Conservation (phyloP, 2,888 invertebrate genomes). For the Hetaerina titia region DNA sequence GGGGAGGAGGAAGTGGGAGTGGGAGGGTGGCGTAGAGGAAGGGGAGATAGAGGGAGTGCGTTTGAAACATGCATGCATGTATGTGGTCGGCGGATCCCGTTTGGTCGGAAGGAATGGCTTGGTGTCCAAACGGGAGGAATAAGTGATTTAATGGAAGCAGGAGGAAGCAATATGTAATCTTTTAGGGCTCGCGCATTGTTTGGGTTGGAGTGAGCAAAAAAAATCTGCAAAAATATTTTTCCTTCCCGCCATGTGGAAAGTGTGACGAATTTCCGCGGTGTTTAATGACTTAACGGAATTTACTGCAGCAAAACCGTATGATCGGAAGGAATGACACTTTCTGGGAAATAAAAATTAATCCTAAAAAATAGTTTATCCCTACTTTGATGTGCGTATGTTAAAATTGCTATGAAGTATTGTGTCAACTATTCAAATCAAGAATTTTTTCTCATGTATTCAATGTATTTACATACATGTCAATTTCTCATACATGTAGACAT, state of each 20-base stretch:
- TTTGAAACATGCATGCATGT: slow-evolving; percentile 12
- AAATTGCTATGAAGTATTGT: too few relatives aligned
- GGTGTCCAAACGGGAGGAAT: background rate
- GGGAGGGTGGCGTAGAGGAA: background rate
- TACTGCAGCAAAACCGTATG: too few relatives aligned
- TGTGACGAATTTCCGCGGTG: too few relatives aligned
- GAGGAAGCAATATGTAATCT: background rate
- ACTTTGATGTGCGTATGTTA: too few relatives aligned
- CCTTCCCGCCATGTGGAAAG: background rate
- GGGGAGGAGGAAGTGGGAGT: background rate
- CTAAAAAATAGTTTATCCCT: too few relatives aligned
- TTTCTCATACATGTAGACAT: too few relatives aligned
- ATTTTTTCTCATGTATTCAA: too few relatives aligned
- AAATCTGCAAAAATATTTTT: background rate
- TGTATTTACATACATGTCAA: too few relatives aligned
- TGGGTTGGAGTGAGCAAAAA: background rate
- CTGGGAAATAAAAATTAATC: too few relatives aligned
- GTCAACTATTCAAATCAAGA: too few relatives aligned
- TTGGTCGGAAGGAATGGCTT: background rate
- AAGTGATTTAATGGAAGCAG: background rate
- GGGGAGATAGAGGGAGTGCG: background rate
- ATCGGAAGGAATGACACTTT: too few relatives aligned
- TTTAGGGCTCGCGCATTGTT: background rate
- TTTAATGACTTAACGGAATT: too few relatives aligned
- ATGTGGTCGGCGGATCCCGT: background rate